Evolutionary conservation across 2,797 vertebrate genomes (phyloP).

Genomic region (Pampus argenteus): DNA sequence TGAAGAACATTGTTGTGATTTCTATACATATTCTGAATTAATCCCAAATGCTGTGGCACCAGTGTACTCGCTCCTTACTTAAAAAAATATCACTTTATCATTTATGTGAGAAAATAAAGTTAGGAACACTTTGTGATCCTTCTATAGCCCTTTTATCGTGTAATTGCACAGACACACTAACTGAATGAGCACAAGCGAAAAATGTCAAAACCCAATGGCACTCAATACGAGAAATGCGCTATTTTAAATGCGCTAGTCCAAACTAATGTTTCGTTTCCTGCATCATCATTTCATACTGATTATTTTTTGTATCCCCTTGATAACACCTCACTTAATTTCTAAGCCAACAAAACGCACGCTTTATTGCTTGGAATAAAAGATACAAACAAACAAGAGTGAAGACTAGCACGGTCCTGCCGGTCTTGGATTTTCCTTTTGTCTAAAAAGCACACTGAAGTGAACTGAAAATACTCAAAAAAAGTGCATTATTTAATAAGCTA

Average conservation of each 20-base stretch:
- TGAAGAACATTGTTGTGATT: conserved; percentile 17
- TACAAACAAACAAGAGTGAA: conserved; percentile 38
- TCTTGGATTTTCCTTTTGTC: conserved; percentile 32
- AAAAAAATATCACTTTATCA: conserved; percentile 57
- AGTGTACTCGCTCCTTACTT: conserved; percentile 33
- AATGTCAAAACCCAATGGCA: conserved; percentile 30
- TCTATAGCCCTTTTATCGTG: conserved; percentile 64
- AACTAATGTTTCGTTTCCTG: conserved; percentile 30
- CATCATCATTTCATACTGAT: conserved; percentile 24
- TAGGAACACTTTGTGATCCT: conserved; percentile 63
- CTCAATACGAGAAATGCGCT: conserved; percentile 15
- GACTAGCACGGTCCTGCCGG: conserved; percentile 24
- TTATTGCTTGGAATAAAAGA: conserved; percentile 63
- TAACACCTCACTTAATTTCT: conserved; percentile 17
- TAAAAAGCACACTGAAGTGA: conserved; percentile 24
- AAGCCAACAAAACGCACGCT: conserved; percentile 20
- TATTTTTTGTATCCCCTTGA: background rate
- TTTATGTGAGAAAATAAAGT: conserved; percentile 61
- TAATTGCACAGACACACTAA: conserved; percentile 49
- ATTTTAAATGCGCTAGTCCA: conserved; percentile 5
- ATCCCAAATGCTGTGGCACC: conserved; percentile 47
- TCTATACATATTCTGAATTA: conserved; percentile 52
- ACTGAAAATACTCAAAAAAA: conserved; percentile 53
- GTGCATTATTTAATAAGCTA: conserved; percentile 45
- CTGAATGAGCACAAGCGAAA: conserved; percentile 45